Evolutionary conservation across 1,140 invertebrate species (phyloP), one percentile per base, ranked within the genome.

Genomic region (Lysiphlebus fabarum): DNA sequence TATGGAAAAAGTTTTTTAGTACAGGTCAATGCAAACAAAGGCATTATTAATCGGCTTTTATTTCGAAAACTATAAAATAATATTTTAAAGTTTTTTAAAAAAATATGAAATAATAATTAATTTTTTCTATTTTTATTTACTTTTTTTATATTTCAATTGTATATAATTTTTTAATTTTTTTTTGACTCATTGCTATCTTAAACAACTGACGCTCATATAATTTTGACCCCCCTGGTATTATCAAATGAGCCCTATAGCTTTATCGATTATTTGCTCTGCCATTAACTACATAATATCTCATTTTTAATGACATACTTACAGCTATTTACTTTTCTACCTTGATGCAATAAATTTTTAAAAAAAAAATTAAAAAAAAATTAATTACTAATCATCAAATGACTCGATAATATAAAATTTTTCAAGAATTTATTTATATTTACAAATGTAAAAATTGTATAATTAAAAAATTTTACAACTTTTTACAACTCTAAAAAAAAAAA

Each of bases 261-360:
- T n/a, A 53, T 59, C 57, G 49, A 59, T 59, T 59, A 59, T 44
- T 45, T 44, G 17, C 44, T n/a, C 33, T 53, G 7, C 57, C 57
- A 44, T 59, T 59, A 53, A 53, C 49, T 12, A 37, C 44, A 51
- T 59, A 53, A 53, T 59, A 59, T 59, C 36, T 43, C 11, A 26
- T 43, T 59, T 53, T 50, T 53, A 59, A 41, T 11, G 47, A 9
- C 17, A 26, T 42, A 26, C 37, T 36, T 49, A 12, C 2, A 7
- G 40, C 41, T 51, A 49, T 53, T 59, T 59, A 43, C 57, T 53
- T 51, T 53, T 50, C 57, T 33, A 36, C 41, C 41, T 26, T 7
- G 10, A 40, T 9, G n/a, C 4, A 26, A 26, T 26, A 26, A 26
- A n/a, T 4, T 26, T 1, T 26, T 26, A 26, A 26, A 26, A 26